A percentile compares a stretch with the other conserved stretches of the same genome.
These are phyloP conservation scores for Acrocephalus arundinaceus DNA, from an alignment of 2,113 vertebrate genomes.

Conservation along the genomic window DNA sequence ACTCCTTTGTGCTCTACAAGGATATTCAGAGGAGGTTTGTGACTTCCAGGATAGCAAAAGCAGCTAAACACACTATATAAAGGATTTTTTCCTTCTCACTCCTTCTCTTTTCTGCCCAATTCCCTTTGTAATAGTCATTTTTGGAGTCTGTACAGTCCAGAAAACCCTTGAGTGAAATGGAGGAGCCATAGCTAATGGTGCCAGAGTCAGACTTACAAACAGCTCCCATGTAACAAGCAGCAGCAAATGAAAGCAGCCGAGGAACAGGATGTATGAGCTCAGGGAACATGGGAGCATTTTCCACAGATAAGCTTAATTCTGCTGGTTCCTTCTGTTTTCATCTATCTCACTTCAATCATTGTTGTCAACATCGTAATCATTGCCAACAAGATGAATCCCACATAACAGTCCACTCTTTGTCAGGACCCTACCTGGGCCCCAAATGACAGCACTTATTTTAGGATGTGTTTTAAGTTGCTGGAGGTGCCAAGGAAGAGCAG, in stretches of 20 bases:
- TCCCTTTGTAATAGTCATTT: not conserved
- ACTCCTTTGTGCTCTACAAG: not conserved
- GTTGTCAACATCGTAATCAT: not conserved
- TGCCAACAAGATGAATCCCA: not conserved
- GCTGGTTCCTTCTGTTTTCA: not conserved
- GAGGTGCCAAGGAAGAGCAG: not conserved
- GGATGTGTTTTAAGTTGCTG: not conserved
- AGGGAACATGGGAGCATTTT: not conserved
- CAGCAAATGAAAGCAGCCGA: not conserved
- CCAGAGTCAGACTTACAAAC: not conserved
- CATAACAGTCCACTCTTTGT: not conserved
- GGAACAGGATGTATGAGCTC: not conserved
- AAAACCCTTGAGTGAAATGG: not conserved
- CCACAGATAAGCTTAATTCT: slow-evolving; percentile 9
- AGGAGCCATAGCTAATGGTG: not conserved
- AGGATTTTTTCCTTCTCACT: not conserved
- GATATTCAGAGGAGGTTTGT: not conserved
- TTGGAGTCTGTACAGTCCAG: not conserved
- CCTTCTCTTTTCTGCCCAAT: not conserved
- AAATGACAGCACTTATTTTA: not conserved
- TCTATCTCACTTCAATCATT: not conserved
- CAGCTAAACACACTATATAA: not conserved
- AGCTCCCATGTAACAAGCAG: not conserved
- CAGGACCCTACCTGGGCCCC: not conserved
- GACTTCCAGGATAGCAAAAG: not conserved